Conservation (phyloP, 2,113 vertebrate species). For the Danio rerio region DNA sequence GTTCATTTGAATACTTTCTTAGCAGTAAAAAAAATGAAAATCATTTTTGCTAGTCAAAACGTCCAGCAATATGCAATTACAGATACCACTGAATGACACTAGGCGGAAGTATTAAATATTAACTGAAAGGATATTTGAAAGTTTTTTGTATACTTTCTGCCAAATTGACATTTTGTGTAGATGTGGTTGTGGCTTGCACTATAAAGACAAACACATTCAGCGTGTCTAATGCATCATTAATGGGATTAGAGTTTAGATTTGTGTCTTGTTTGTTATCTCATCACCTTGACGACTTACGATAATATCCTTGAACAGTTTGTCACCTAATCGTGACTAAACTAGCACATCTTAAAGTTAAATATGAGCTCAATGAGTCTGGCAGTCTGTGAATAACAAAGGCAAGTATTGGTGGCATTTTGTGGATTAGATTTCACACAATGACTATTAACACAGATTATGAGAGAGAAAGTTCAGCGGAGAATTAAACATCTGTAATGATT, state of each 20-base stretch:
- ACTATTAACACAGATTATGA: neutral
- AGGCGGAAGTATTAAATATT: neutral
- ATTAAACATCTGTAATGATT: neutral
- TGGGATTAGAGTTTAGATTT: slow-evolving; percentile 28
- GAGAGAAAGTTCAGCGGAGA: too few relatives aligned
- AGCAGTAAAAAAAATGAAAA: neutral
- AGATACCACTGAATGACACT: neutral
- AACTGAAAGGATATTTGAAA: too few relatives aligned
- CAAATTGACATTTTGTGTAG: neutral
- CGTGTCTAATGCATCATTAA: slow-evolving; percentile 24
- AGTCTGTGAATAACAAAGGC: neutral
- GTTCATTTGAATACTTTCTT: neutral
- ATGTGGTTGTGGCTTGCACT: neutral
- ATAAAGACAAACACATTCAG: too few relatives aligned
- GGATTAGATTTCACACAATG: neutral
- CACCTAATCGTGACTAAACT: neutral
- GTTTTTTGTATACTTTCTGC: neutral
- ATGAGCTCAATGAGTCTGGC: neutral
- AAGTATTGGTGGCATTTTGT: neutral
- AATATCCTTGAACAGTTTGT: neutral
- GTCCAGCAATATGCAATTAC: neutral
- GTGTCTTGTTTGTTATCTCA: neutral
- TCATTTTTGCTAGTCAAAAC: neutral
- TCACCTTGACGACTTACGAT: neutral
- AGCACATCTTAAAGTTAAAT: neutral